phyloP scores from a whole-genome alignment of 2,113 vertebrate genomes.

The Pomatorhinus ruficollis region DNA sequence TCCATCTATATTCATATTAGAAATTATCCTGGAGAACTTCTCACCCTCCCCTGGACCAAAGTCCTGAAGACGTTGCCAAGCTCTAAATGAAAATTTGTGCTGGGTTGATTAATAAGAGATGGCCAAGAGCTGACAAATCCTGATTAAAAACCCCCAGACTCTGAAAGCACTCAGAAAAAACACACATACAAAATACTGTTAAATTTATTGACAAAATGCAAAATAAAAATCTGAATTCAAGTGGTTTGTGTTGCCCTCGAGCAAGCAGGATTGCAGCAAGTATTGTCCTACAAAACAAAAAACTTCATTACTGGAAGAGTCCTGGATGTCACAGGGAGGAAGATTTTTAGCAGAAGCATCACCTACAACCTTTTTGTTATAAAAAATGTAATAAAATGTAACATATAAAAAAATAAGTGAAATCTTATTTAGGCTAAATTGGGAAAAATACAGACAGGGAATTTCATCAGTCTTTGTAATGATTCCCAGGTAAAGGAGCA shows the following conservation, averaged over 20 bases:
- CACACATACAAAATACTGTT: background rate
- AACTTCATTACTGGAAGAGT: background rate
- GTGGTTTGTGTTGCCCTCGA: background rate
- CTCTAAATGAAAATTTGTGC: background rate
- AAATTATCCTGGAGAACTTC: background rate
- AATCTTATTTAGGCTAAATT: background rate
- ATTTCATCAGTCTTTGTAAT: accelerated
- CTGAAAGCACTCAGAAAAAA: background rate
- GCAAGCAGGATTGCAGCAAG: background rate
- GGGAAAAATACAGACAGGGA: background rate
- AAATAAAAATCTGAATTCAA: background rate
- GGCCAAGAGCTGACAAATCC: background rate
- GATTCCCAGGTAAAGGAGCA: background rate
- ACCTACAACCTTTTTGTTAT: background rate
- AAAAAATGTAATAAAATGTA: too few species aligned
- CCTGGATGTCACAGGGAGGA: background rate
- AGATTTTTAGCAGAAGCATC: background rate
- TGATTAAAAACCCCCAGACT: background rate
- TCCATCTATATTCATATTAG: background rate
- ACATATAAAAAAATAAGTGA: too few species aligned
- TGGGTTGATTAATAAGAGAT: background rate
- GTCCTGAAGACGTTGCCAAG: background rate
- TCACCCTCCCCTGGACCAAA: background rate
- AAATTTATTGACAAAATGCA: background rate
- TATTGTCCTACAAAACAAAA: background rate